Evolutionary conservation across 2,797 vertebrate species (phyloP).

Genomic region (Xenops minutus): DNA sequence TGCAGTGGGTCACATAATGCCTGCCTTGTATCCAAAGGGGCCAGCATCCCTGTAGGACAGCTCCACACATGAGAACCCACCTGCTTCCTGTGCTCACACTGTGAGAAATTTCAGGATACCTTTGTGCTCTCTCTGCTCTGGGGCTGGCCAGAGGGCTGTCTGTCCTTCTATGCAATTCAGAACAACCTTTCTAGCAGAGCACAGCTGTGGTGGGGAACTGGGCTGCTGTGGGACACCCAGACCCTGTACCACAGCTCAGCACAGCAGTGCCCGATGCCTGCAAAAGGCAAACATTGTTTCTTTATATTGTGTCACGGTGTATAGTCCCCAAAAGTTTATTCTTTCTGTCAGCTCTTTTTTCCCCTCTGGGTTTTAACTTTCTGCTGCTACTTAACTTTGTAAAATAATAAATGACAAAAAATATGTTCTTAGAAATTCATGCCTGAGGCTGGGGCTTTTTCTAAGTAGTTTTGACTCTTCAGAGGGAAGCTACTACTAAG

Average conservation of each 20-base stretch:
- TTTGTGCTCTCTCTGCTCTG: background rate
- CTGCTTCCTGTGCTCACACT: background rate
- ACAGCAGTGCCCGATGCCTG: background rate
- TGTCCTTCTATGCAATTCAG: background rate
- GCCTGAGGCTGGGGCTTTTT: conserved; percentile 55
- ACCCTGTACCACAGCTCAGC: background rate
- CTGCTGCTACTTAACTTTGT: conserved; percentile 8
- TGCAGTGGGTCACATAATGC: rapidly evolving
- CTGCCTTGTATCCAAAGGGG: background rate
- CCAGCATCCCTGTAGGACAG: background rate
- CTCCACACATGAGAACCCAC: background rate
- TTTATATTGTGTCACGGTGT: background rate
- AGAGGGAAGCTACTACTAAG: conserved; percentile 44
- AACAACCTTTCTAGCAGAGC: background rate
- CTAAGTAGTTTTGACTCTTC: conserved; percentile 54
- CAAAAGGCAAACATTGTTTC: background rate
- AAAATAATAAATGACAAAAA: conserved; percentile 51
- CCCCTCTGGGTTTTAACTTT: conserved; percentile 23
- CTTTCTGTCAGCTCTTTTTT: background rate
- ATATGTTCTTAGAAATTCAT: conserved; percentile 52
- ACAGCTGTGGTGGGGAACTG: too few relatives aligned
- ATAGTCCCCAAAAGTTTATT: background rate
- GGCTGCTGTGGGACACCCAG: background rate
- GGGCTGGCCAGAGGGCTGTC: background rate
- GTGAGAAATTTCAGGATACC: background rate